Percentiles rank a stretch among this genome's conserved stretches.
These are phyloP conservation scores for Eulithis testata DNA, from an alignment of 2,888 invertebrate genomes.

Conservation along the genomic window DNA sequence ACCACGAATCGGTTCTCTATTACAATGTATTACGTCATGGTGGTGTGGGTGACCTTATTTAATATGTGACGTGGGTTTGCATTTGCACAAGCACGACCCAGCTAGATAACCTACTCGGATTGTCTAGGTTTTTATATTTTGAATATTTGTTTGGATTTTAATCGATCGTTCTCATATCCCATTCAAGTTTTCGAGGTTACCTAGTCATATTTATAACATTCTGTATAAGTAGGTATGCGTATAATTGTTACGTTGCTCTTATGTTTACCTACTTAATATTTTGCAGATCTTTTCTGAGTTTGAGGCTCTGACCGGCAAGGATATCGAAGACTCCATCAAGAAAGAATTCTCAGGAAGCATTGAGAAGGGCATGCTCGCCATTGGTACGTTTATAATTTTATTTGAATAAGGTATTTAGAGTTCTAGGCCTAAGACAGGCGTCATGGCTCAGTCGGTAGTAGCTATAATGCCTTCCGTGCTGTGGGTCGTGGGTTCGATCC, in stretches of 20 bases:
- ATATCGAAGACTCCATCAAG: conserved; percentile 93
- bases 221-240: not conserved
- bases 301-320: conserved; percentile 91
- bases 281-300: conserved; percentile 92
- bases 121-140: too few relatives aligned
- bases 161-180: too few relatives aligned
- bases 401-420: not conserved
- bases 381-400: conserved; percentile 76
- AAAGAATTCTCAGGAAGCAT: conserved; percentile 95
- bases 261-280: not conserved
- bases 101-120: not conserved
- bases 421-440: too few relatives aligned
- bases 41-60: not conserved
- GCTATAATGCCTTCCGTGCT: too few relatives aligned
- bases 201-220: too few relatives aligned
- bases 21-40: conserved; percentile 1
- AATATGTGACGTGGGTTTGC: not conserved
- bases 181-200: too few relatives aligned
- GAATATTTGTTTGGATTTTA: too few relatives aligned
- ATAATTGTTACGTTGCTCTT: not conserved
- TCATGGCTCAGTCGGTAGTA: too few relatives aligned
- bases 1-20: not conserved
- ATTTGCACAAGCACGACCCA: not conserved
- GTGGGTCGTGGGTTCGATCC: too few relatives aligned
- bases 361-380: conserved; percentile 93